Evolutionary conservation across 2,113 vertebrate genomes (phyloP).

Genomic region (Empidonax traillii): DNA sequence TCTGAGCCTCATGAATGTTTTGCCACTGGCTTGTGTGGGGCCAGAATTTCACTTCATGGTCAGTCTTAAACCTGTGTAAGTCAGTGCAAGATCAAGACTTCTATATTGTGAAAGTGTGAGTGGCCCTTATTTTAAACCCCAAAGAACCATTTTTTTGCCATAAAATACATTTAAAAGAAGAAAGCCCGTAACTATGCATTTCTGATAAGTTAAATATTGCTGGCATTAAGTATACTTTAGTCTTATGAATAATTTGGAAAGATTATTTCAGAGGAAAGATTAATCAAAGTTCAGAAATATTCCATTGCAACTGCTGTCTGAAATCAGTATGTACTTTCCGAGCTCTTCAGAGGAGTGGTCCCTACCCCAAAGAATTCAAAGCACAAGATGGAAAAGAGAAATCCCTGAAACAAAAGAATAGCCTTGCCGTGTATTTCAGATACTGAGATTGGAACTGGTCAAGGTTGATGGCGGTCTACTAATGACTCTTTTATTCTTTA

Average conservation of each 20-base stretch:
- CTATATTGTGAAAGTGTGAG: background rate
- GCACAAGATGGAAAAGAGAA: background rate
- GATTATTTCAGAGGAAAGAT: background rate
- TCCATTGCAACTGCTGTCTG: background rate
- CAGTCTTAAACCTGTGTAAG: background rate
- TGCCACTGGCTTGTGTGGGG: background rate
- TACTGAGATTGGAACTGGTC: background rate
- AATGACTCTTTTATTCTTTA: constrained; percentile 7
- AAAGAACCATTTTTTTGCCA: background rate
- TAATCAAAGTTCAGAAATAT: constrained; percentile 27
- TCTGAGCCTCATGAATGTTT: background rate
- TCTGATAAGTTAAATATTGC: constrained; percentile 11
- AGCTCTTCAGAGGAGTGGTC: background rate
- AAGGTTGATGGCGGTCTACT: background rate
- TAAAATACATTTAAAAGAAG: background rate
- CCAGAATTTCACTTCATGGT: background rate
- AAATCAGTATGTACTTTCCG: background rate
- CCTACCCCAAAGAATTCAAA: background rate
- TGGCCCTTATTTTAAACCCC: background rate
- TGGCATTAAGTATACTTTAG: constrained; percentile 1
- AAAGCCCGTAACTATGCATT: background rate
- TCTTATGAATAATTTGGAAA: constrained; percentile 24
- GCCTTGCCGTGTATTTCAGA: background rate
- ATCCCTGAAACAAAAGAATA: background rate
- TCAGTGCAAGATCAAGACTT: background rate